A percentile compares a stretch with the other conserved stretches of the same genome.
Conservation (phyloP, 2,797 vertebrate genomes). For the Alosa sapidissima region DNA sequence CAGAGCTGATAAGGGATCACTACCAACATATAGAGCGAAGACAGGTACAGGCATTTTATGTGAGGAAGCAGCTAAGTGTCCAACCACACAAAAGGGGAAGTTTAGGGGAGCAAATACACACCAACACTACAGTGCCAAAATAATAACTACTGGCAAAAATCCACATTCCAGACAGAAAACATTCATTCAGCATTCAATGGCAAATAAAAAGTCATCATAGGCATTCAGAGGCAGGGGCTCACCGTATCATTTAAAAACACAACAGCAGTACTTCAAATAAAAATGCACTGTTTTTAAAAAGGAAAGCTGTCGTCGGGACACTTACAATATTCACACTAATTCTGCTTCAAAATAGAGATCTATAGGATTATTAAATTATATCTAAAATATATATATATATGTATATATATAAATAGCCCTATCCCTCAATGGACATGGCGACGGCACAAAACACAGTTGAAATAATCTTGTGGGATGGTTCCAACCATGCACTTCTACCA, state of each 20-base stretch:
- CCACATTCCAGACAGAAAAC: slow-evolving; percentile 43
- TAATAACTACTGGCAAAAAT: slow-evolving; percentile 36
- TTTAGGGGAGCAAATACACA: slow-evolving; percentile 30
- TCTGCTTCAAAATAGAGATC: slow-evolving; percentile 4
- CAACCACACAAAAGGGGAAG: slow-evolving; percentile 28
- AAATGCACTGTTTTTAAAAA: slow-evolving; percentile 14
- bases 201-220: neutral
- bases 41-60: neutral
- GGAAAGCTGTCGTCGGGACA: neutral
- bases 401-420: slow-evolving; percentile 24
- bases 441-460: slow-evolving; percentile 21
- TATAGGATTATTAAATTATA: slow-evolving; percentile 31
- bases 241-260: slow-evolving; percentile 3
- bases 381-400: slow-evolving; percentile 30
- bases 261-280: slow-evolving; percentile 21
- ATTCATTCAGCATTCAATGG: slow-evolving; percentile 39
- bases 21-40: neutral
- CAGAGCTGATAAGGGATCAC: neutral
- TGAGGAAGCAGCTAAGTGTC: slow-evolving; percentile 26
- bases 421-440: slow-evolving; percentile 22
- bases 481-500: neutral
- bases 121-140: slow-evolving; percentile 29
- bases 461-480: slow-evolving; percentile 11
- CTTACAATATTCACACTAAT: slow-evolving; percentile 21
- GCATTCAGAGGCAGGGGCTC: neutral